phyloP scores from a whole-genome alignment of 2,113 vertebrate species.

The Micromys minutus region DNA sequence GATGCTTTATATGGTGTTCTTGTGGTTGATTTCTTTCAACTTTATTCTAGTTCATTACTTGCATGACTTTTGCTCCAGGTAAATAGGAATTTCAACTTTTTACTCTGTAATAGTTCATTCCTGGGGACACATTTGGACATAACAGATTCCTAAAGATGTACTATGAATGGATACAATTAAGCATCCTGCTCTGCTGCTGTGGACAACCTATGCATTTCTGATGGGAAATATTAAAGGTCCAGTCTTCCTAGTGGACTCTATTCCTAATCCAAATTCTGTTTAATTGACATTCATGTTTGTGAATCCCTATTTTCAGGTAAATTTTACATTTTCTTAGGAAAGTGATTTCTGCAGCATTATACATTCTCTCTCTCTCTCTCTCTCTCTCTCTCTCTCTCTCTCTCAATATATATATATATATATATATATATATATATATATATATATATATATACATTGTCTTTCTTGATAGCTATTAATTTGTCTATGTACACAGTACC shows the following conservation, averaged over 20 bases:
- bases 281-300: background rate
- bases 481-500: background rate
- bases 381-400: no score
- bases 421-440: no score
- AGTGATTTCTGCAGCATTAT: background rate
- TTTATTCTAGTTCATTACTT: constrained; percentile 14
- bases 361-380: background rate
- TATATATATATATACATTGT: no score
- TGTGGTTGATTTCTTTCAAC: background rate
- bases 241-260: background rate
- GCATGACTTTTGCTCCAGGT: background rate
- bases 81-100: background rate
- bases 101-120: background rate
- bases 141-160: constrained; percentile 1
- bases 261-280: background rate
- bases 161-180: constrained; percentile 1
- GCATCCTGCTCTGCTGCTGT: background rate
- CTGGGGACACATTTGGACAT: background rate
- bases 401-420: no score
- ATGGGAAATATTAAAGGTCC: background rate
- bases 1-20: background rate
- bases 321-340: background rate
- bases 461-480: background rate
- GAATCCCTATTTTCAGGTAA: background rate
- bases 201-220: background rate